A percentile compares a stretch with the other conserved stretches of the same genome.
Conservation (phyloP, 1,140 invertebrate genomes). For the Drepana arcuata region DNA sequence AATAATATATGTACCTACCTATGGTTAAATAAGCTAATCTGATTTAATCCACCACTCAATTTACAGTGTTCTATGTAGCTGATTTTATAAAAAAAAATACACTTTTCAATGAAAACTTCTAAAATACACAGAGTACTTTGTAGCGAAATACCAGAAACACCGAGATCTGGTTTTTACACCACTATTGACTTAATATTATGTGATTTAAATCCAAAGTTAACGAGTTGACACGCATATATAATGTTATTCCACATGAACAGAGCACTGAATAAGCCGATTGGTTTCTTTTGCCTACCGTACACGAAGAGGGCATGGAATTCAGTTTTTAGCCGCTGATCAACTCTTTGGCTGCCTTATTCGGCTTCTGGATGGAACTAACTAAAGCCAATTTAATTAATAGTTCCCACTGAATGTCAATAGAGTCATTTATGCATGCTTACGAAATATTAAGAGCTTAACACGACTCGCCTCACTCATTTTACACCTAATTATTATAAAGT, state of each 20-base stretch:
- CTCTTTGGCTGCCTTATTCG: slow-evolving; percentile 38
- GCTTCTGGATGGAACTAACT: slow-evolving; percentile 33
- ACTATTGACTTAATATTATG: slow-evolving; percentile 21
- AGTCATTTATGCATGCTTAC: slow-evolving; percentile 56
- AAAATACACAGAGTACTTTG: too few species aligned
- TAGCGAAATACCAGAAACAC: too few species aligned
- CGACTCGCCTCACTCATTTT: slow-evolving; percentile 17
- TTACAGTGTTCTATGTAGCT: too few species aligned
- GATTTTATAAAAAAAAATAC: too few species aligned
- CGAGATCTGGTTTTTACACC: slow-evolving; percentile 31
- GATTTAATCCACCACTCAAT: too few species aligned
- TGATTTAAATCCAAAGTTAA: slow-evolving; percentile 38
- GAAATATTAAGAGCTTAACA: slow-evolving; percentile 34
- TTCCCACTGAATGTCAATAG: slow-evolving; percentile 35
- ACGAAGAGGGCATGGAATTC: slow-evolving; percentile 32
- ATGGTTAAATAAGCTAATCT: too few species aligned
- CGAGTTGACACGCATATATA: slow-evolving; percentile 31
- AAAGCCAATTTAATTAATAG: slow-evolving; percentile 57
- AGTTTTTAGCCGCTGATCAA: slow-evolving; percentile 46
- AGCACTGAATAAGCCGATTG: slow-evolving; percentile 29
- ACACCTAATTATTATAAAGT: slow-evolving; percentile 17
- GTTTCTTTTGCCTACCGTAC: slow-evolving; percentile 43
- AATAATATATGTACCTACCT: too few species aligned
- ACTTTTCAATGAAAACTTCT: too few species aligned
- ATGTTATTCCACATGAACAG: slow-evolving; percentile 34